Conservation (phyloP, 2,797 vertebrate genomes). For the Tokudaia muenninki region DNA sequence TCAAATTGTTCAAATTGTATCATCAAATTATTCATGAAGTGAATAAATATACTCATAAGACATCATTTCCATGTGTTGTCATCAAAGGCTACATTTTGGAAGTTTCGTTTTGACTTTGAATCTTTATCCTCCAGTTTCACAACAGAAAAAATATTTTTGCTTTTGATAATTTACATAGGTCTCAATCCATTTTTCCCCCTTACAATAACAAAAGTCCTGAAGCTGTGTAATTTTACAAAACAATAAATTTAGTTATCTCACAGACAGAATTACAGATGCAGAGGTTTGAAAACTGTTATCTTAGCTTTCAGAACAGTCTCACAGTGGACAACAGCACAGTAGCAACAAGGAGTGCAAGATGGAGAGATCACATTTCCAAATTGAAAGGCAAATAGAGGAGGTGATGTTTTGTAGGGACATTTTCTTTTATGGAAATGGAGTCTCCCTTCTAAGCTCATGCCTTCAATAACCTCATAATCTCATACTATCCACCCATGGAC, state of each 20-base stretch:
- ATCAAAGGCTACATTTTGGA: background rate
- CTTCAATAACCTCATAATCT: background rate
- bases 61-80: constrained; percentile 22
- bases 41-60: constrained; percentile 54
- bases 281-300: background rate
- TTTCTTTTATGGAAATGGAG: background rate
- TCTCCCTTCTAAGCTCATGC: background rate
- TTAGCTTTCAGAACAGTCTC: background rate
- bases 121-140: background rate
- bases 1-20: background rate
- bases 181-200: background rate
- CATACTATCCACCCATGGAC: background rate
- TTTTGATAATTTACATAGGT: background rate
- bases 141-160: background rate
- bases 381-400: background rate
- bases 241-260: background rate
- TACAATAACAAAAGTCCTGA: background rate
- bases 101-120: background rate
- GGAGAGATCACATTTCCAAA: background rate
- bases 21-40: constrained; percentile 5
- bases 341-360: background rate
- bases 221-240: background rate
- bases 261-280: background rate
- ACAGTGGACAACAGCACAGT: no score
- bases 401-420: background rate